Percentiles rank a stretch among this genome's conserved stretches.
Evolutionary conservation across 30 jellyfish, hydroid and myxozoan species (phyloP).

Genomic region (Aurelia aurita complex sp. Pacific): DNA sequence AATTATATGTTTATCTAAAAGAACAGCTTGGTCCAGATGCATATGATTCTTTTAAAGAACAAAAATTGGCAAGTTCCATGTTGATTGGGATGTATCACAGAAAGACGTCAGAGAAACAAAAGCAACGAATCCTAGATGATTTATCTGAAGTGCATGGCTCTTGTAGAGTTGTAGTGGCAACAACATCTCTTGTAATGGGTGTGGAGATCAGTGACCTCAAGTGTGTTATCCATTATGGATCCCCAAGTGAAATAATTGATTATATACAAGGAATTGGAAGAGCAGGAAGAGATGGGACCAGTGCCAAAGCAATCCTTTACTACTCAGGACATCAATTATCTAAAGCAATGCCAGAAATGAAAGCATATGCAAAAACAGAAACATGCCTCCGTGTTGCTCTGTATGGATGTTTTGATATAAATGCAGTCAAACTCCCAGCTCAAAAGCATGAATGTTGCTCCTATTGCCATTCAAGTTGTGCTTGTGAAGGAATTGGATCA

Average conservation of each 20-base stretch:
- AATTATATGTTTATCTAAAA: conserved; percentile 11
- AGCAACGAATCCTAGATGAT: conserved; percentile 12
- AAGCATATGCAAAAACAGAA: conserved; percentile 14
- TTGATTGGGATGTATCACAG: conserved; percentile 37
- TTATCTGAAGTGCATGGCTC: conserved; percentile 17
- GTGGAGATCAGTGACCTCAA: conserved; percentile 38
- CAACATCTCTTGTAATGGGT: conserved; percentile 44
- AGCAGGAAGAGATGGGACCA: conserved; percentile 33
- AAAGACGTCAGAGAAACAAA: conserved; percentile 9
- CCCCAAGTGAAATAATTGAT: conserved; percentile 10
- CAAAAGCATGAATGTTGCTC: conserved; percentile 26
- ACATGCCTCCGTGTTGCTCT: conserved; percentile 10
- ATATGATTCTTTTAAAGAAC: neutral
- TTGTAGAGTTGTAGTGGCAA: conserved; percentile 41
- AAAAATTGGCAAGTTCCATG: neutral
- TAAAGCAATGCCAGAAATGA: conserved; percentile 25
- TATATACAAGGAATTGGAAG: conserved; percentile 41
- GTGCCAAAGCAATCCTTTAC: conserved; percentile 1
- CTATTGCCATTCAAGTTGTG: conserved; percentile 12
- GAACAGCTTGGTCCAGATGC: conserved; percentile 26
- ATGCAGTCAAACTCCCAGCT: conserved; percentile 14
- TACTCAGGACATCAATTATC: conserved; percentile 19
- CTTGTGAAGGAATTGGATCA: neutral
- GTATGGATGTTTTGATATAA: neutral
- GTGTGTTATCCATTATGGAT: conserved; percentile 22